Percentiles rank a stretch among this genome's conserved stretches.
phyloP scores from a whole-genome alignment of 2,797 vertebrate species.

The Gila robusta region DNA sequence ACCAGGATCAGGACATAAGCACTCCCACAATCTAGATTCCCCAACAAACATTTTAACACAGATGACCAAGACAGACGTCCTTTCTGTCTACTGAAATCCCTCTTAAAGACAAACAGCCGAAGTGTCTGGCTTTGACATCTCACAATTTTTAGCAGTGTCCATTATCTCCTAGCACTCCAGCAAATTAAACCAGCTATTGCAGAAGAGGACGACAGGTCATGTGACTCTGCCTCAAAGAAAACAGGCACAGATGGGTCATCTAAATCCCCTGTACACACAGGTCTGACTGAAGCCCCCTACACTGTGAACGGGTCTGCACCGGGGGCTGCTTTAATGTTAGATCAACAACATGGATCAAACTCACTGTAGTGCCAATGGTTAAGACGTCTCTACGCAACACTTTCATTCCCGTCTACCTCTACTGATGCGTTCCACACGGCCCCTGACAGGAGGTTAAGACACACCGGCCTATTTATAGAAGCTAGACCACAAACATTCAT shows the following conservation, averaged over 20 bases:
- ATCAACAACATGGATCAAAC: slow-evolving; percentile 79
- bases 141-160: slow-evolving; percentile 40
- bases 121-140: slow-evolving; percentile 39
- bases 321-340: slow-evolving; percentile 72
- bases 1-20: not conserved
- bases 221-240: slow-evolving; percentile 53
- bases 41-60: not conserved
- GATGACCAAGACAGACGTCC: not conserved
- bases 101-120: slow-evolving; percentile 9
- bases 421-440: not conserved
- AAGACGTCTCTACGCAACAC: not conserved
- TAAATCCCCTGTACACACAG: not conserved
- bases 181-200: slow-evolving; percentile 53
- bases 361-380: slow-evolving; percentile 68
- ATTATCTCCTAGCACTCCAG: slow-evolving; percentile 58
- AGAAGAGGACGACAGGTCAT: slow-evolving; percentile 33
- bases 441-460: slow-evolving; percentile 31
- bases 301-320: not conserved
- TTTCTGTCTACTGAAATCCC: not conserved
- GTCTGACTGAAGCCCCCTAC: not conserved
- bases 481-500: not conserved
- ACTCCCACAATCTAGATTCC: not conserved
- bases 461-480: not conserved
- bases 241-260: slow-evolving; percentile 54
- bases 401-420: slow-evolving; percentile 10